Conservation (phyloP, 2,113 vertebrate species). For the mouse (Mus musculus) region GRCm39 chr3:121709501-121710000, state of each 20-base stretch:
- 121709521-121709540: background rate
- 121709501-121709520: too few relatives aligned
- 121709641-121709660: too few relatives aligned
- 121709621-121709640: too few relatives aligned
- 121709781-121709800: background rate
- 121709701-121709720: too few relatives aligned
- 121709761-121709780: constrained; percentile 15
- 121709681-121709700: too few relatives aligned
- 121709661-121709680: too few relatives aligned
- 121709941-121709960: constrained; percentile 3
- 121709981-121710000: background rate
- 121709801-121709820: constrained; percentile 35
- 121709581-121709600: too few relatives aligned
- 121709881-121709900: background rate
- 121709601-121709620: too few relatives aligned
- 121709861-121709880: constrained; percentile 42
- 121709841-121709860: constrained; percentile 12
- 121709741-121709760: background rate
- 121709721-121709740: background rate
- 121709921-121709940: background rate
- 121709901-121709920: background rate
- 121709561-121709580: too few relatives aligned
- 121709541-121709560: background rate
- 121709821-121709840: constrained; percentile 16
- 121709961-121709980: background rate